Evolutionary conservation across 1,140 invertebrate species (phyloP), one percentile per base, ranked within the genome.

Genomic region (Aphelenchoides avenae): DNA sequence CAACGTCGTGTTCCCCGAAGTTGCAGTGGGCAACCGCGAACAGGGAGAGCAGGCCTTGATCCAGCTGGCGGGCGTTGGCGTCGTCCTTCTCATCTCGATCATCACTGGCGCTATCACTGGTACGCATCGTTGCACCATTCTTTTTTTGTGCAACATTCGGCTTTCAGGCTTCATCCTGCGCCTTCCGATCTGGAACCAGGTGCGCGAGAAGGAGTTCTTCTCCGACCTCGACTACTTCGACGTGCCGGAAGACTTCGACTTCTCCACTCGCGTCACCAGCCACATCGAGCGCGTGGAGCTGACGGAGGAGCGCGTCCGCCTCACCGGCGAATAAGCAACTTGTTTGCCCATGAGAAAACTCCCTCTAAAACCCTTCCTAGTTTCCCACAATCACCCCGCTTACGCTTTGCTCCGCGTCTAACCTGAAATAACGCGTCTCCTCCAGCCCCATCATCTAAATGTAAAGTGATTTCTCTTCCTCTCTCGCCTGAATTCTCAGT

Each of bases 101-200:
- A 31, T 76, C 40, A 47, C 52, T 52, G 78, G 78, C 5, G 73
- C 75, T 15, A 70, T 81, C 15, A 76, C 69, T 42, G 48, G 58
- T 39, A 9, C 6, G 27, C 22, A 18, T 27, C 7, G 27, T 30
- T 3, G 29, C 11, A 63, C 33, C 5, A 13, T 20, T 29, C 1
- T 26, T 43, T 13, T 36, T 44, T 27, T 20, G 26, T 9, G 18
- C 27, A 2, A 2, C 1, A 51, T 52, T 29, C 2, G 50, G 15
- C 13, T 42, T 71, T 59, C 22, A 75, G 71, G 71, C n/a, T 29
- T 76, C 1, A 51, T 76, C 15, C 36, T 76, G 5, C 59, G 60
- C 29, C 36, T 76, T 15, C 59, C 60, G 37, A 46, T 76, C 43
- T 65, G 61, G 59, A 61, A 57, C 34, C 73, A 76, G 47, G 73